These are phyloP conservation scores for Lamproptera curius DNA, from an alignment of 2,888 invertebrate species.

Conservation along the genomic window DNA sequence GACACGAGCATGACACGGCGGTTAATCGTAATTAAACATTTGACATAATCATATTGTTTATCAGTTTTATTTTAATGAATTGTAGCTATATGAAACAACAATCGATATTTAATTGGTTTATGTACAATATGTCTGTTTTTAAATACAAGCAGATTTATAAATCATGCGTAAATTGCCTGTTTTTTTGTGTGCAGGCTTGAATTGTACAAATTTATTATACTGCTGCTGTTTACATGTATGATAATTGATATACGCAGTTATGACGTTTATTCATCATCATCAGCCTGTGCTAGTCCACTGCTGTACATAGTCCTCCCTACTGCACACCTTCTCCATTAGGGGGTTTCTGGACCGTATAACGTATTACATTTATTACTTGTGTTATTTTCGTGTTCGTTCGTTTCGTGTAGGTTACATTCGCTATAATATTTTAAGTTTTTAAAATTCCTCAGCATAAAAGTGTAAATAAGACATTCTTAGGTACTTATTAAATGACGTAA, in stretches of 20 bases:
- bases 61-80: neutral
- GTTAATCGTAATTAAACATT: no score
- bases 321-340: no score
- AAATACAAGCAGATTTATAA: neutral
- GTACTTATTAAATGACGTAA: no score
- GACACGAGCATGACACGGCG: neutral
- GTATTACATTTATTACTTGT: neutral
- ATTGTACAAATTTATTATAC: neutral
- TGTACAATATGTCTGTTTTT: neutral
- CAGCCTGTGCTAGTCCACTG: no score
- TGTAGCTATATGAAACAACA: neutral
- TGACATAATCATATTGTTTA: neutral
- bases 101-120: neutral
- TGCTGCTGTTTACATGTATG: neutral
- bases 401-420: neutral
- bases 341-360: no score
- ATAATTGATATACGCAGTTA: no score
- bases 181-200: neutral
- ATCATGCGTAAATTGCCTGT: neutral
- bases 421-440: neutral
- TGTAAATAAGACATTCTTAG: no score
- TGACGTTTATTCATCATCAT: no score
- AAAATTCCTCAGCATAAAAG: no score
- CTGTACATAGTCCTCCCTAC: no score
- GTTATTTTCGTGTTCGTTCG: neutral